A percentile compares a stretch with the other conserved stretches of the same genome.
Evolutionary conservation across 2,888 invertebrate genomes (phyloP).

Genomic region (Mayetiola destructor): DNA sequence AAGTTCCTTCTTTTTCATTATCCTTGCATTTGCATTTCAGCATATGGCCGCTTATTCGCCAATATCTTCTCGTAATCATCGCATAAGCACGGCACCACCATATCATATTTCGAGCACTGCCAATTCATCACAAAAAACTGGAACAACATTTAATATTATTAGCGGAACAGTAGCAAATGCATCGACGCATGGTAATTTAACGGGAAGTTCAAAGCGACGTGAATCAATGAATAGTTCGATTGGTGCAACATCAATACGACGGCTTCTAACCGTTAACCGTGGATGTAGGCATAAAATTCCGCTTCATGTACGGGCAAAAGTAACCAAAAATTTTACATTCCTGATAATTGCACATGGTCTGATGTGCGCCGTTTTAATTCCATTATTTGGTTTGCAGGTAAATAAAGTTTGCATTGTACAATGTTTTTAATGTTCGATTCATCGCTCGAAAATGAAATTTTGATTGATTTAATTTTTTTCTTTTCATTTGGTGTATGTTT

Average conservation of each 20-base stretch:
- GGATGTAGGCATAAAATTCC: slow-evolving; percentile 33
- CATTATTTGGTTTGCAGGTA: slow-evolving; percentile 27
- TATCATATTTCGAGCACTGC: slow-evolving; percentile 28
- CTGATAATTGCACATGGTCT: slow-evolving; percentile 30
- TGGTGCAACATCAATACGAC: slow-evolving; percentile 61
- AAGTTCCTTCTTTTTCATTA: background rate
- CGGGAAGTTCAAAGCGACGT: slow-evolving; percentile 37
- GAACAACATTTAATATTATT: slow-evolving; percentile 23
- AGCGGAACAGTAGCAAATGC: slow-evolving; percentile 20
- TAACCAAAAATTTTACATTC: slow-evolving; percentile 30
- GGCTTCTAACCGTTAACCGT: slow-evolving; percentile 48
- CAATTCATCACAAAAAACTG: slow-evolving; percentile 16
- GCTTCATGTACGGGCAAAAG: slow-evolving; percentile 29
- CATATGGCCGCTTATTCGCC: slow-evolving; percentile 45
- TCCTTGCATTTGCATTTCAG: slow-evolving; percentile 22
- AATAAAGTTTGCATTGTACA: background rate
- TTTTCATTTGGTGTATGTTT: background rate
- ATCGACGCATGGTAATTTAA: slow-evolving; percentile 18
- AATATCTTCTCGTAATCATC: slow-evolving; percentile 41
- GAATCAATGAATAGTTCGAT: slow-evolving; percentile 60
- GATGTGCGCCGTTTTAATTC: slow-evolving; percentile 29
- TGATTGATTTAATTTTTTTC: too few relatives aligned
- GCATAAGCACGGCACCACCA: slow-evolving; percentile 35
- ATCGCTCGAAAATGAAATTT: background rate
- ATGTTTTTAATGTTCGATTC: too few relatives aligned